Percentiles rank a stretch among this genome's conserved stretches.
phyloP scores from a whole-genome alignment of 2,797 vertebrate species.

The Mico argentatus region DNA sequence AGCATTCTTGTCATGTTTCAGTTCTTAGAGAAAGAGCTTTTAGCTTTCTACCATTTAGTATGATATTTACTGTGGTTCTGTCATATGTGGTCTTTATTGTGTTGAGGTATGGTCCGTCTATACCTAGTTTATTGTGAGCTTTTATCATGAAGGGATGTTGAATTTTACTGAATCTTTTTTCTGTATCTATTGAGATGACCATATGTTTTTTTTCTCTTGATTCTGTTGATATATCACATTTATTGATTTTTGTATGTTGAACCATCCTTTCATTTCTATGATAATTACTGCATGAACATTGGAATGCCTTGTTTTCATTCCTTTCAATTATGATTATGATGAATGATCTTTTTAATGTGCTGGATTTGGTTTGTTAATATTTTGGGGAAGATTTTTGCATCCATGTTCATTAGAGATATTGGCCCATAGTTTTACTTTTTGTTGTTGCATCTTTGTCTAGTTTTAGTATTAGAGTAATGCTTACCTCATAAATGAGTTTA shows the following conservation, averaged over 20 bases:
- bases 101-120: background rate
- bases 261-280: background rate
- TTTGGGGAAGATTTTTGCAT: background rate
- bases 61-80: background rate
- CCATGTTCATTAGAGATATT: background rate
- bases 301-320: too few species aligned
- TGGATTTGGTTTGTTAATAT: background rate
- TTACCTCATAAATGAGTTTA: background rate
- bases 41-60: background rate
- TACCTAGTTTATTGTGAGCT: background rate
- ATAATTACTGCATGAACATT: background rate
- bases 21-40: background rate
- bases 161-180: background rate
- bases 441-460: background rate
- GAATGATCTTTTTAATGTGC: background rate
- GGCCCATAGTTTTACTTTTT: background rate
- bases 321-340: background rate
- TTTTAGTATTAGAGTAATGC: background rate
- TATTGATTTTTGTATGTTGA: background rate
- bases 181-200: background rate
- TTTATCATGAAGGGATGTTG: background rate
- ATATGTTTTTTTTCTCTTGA: background rate
- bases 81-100: background rate
- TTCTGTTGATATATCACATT: background rate
- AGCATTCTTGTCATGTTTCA: background rate